Evolutionary conservation across 2,113 vertebrate species (phyloP).

Genomic region (Oryzias woworae): DNA sequence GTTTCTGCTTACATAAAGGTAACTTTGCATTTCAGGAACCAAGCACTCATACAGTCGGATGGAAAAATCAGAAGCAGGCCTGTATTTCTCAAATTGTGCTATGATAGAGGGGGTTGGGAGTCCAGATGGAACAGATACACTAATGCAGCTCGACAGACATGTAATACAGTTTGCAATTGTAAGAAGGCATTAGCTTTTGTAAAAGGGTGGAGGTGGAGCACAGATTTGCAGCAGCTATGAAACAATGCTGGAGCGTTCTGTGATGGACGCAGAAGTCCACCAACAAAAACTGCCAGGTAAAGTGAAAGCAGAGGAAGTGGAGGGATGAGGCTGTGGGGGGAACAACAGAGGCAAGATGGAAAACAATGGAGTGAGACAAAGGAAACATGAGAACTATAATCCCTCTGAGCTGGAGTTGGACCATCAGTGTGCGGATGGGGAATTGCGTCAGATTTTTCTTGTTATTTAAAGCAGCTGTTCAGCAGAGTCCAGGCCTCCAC

Average conservation of each 20-base stretch:
- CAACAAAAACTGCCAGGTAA: constrained; percentile 27
- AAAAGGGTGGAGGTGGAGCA: neutral
- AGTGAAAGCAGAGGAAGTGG: neutral
- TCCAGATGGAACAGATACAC: constrained; percentile 25
- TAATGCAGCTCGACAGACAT: constrained; percentile 43
- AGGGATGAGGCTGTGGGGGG: neutral
- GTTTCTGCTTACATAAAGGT: neutral
- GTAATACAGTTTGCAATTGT: constrained; percentile 40
- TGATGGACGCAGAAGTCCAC: constrained; percentile 42
- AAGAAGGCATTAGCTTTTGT: constrained; percentile 1
- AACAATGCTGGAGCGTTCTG: constrained; percentile 25
- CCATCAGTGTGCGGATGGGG: neutral
- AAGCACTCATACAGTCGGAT: neutral
- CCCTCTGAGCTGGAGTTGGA: neutral
- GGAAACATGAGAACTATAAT: neutral
- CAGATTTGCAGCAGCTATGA: constrained; percentile 53
- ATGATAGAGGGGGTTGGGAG: constrained; percentile 31
- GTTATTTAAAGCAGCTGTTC: constrained; percentile 37
- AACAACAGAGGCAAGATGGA: neutral
- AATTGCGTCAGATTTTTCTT: constrained; percentile 31
- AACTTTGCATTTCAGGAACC: neutral
- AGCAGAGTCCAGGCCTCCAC: constrained; percentile 20
- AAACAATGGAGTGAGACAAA: neutral
- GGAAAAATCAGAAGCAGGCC: neutral
- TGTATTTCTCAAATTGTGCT: constrained; percentile 32